phyloP scores from a whole-genome alignment of 2,888 invertebrate species.

The Muscina levida region DNA sequence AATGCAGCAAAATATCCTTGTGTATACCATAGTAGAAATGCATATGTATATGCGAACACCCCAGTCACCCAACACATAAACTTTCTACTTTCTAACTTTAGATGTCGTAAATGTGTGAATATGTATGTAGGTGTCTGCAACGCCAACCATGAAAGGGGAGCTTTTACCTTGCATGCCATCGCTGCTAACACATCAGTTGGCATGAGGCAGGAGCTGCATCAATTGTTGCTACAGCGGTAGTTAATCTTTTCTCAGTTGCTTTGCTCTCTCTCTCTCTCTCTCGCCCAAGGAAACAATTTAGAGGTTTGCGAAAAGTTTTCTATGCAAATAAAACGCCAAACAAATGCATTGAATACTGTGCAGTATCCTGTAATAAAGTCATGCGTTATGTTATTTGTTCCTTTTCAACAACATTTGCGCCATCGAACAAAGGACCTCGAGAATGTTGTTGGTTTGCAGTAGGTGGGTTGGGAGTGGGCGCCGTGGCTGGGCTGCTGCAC shows the following conservation, averaged over 20 bases:
- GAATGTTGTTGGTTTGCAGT: too few relatives aligned
- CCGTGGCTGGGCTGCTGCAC: not conserved
- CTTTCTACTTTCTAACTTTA: too few relatives aligned
- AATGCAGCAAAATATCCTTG: not conserved
- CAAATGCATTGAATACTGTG: not conserved
- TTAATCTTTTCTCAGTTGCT: not conserved
- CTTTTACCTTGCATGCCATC: too few relatives aligned
- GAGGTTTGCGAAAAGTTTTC: not conserved
- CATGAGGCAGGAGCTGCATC: too few relatives aligned
- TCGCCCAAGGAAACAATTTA: conserved; percentile 31
- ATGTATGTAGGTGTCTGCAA: too few relatives aligned
- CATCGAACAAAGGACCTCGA: not conserved
- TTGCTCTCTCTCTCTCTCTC: not conserved
- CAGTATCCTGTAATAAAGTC: not conserved
- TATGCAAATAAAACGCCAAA: conserved; percentile 28
- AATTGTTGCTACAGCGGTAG: not conserved
- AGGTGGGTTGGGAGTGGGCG: not conserved
- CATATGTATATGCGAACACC: too few relatives aligned
- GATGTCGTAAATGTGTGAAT: too few relatives aligned
- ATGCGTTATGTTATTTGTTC: not conserved
- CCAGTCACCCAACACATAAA: too few relatives aligned
- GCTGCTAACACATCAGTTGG: too few relatives aligned
- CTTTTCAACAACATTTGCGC: not conserved
- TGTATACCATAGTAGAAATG: too few relatives aligned
- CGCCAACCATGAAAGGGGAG: too few relatives aligned